Conservation (phyloP, 1,140 invertebrate genomes). For the Pseudoatta argentina region DNA sequence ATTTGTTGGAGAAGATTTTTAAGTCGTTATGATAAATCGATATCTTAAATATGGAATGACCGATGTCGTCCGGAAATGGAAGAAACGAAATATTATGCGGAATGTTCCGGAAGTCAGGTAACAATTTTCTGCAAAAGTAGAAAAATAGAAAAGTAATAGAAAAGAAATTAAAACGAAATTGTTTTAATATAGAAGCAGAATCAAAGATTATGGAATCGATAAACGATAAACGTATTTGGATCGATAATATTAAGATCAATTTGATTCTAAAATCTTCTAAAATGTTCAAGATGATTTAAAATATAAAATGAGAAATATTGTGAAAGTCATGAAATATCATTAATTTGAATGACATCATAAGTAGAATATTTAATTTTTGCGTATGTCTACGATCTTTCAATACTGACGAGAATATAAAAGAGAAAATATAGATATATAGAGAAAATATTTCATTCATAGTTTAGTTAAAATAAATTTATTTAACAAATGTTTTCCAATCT, state of each 20-base stretch:
- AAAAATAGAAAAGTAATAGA: background rate
- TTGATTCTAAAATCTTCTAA: background rate
- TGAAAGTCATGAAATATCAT: background rate
- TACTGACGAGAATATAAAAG: background rate
- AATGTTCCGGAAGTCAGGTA: background rate
- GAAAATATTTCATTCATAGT: background rate
- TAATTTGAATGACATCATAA: background rate
- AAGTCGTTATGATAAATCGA: constrained; percentile 58
- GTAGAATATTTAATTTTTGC: background rate
- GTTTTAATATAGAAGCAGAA: background rate
- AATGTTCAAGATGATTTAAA: background rate
- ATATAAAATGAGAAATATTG: background rate
- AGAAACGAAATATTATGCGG: background rate
- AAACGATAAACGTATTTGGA: background rate
- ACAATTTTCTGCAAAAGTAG: background rate
- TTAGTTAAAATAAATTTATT: background rate
- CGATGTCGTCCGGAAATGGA: background rate
- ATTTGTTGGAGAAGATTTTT: constrained; percentile 54
- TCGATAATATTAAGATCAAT: background rate
- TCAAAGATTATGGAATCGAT: background rate
- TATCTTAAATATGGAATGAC: constrained; percentile 15
- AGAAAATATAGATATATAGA: background rate
- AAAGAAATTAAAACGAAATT: background rate
- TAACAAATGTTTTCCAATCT: background rate
- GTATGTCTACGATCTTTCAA: background rate